Percentiles rank a stretch among this genome's conserved stretches.
Evolutionary conservation across 2,113 vertebrate genomes (phyloP).

Genomic region (Herpetotheres cachinnans): DNA sequence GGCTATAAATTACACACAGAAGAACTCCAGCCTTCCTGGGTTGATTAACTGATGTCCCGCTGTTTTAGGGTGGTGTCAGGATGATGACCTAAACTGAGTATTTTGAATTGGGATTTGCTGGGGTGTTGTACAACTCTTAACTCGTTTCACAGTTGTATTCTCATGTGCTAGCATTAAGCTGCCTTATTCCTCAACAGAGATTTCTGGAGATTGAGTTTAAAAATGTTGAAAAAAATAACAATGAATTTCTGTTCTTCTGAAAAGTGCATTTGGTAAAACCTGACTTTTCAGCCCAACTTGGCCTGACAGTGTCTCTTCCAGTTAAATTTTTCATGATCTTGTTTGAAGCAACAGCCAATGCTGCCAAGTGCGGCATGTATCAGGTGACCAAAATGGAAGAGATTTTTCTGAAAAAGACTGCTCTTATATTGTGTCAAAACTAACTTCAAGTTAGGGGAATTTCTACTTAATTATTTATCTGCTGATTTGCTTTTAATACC

Average conservation of each 20-base stretch:
- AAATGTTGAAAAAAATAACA: not conserved
- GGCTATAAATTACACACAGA: not conserved
- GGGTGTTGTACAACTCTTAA: not conserved
- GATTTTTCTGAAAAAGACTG: not conserved
- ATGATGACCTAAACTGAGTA: not conserved
- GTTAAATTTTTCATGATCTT: not conserved
- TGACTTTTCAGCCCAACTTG: not conserved
- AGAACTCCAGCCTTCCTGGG: not conserved
- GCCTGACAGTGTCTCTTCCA: conserved; percentile 10
- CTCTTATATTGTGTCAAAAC: not conserved
- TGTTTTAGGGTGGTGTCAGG: not conserved
- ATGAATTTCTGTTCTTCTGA: not conserved
- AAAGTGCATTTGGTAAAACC: not conserved
- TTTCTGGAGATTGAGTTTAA: not conserved
- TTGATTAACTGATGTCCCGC: not conserved
- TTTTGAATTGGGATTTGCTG: not conserved
- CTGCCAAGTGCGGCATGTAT: not conserved
- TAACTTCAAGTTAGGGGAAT: not conserved
- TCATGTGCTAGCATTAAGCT: too few species aligned
- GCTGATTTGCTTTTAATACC: not conserved
- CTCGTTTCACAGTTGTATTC: not conserved
- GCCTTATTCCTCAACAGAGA: not conserved
- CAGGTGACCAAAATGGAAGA: not conserved
- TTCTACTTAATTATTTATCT: not conserved
- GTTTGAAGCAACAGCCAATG: conserved; percentile 6